phyloP scores from a whole-genome alignment of 2,113 vertebrate species.

The Halcyon malimbica region DNA sequence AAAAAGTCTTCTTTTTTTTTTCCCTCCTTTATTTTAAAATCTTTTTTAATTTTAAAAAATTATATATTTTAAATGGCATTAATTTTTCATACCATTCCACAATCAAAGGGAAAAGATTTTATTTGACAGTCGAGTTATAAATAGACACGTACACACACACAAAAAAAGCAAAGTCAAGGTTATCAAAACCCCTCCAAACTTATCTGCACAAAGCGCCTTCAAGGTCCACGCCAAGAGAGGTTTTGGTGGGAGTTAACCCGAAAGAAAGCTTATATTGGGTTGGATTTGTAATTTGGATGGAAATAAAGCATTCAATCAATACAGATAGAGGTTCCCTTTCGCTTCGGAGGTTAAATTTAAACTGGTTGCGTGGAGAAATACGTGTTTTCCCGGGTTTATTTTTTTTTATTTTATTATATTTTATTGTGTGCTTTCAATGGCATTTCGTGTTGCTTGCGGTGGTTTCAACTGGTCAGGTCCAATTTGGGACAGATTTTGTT shows the following conservation, averaged over 20 bases:
- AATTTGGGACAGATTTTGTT: neutral
- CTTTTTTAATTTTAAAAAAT: neutral
- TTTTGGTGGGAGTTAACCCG: neutral
- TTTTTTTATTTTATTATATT: neutral
- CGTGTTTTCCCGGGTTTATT: neutral
- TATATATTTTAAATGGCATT: too few species aligned
- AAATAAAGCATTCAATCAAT: neutral
- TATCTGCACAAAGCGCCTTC: neutral
- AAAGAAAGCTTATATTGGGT: neutral
- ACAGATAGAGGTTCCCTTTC: neutral
- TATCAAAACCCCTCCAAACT: conserved; percentile 59
- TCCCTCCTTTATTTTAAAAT: too few species aligned
- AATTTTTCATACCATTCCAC: too few species aligned
- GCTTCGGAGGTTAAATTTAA: neutral
- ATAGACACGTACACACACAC: neutral
- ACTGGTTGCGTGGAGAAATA: neutral
- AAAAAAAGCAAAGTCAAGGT: conserved; percentile 74
- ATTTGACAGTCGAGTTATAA: neutral
- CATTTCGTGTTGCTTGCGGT: neutral
- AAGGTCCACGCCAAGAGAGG: neutral
- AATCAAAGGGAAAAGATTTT: neutral
- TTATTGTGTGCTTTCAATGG: neutral
- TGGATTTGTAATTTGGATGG: neutral
- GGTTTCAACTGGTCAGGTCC: neutral
- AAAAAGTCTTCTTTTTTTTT: neutral